Base-by-base conservation (phyloP, 2,888 invertebrate species). In the Halocaridina rubra region DNA sequence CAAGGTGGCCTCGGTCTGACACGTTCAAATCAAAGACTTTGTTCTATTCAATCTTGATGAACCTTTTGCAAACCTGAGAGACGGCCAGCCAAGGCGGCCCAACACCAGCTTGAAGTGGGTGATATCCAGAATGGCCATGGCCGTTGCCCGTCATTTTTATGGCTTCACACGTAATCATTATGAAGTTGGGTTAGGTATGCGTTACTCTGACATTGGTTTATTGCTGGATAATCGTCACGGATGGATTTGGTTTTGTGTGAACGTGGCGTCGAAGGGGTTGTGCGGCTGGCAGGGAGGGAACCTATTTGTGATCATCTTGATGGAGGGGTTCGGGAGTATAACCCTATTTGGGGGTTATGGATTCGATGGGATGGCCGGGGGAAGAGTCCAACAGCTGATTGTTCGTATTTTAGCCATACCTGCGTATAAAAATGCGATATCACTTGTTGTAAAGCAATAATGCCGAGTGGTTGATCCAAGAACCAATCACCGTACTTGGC, bases 71-170 rank as follows among this genome's bases (percentile, higher is more conserved):
- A 76, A 76, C 77, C 72, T 80, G 82, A 82, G 80, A 81, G 78
- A 80, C 79, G 85, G 87, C 87, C 77, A 87, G 77, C 84, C 76
- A 81, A 79, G 72, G 81, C 85, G 84, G 87, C 77, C n/a, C n/a
- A n/a, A n/a, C n/a, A n/a, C n/a, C n/a, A n/a, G n/a, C n/a, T n/a
- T n/a, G n/a, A n/a, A n/a, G n/a, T n/a, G n/a, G n/a, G n/a, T n/a
- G n/a, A n/a, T n/a, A n/a, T n/a, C n/a, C n/a, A n/a, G n/a, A n/a
- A n/a, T n/a, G n/a, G n/a, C n/a, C n/a, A n/a, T n/a, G n/a, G n/a
- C n/a, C n/a, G n/a, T n/a, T n/a, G n/a, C n/a, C n/a, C n/a, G n/a
- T n/a, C n/a, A n/a, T n/a, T n/a, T n/a, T n/a, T n/a, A n/a, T n/a
- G n/a, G n/a, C n/a, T n/a, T n/a, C n/a, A n/a, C n/a, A n/a, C n/a